Conservation (phyloP, 1,140 invertebrate genomes). For the Nomia melanderi region DNA sequence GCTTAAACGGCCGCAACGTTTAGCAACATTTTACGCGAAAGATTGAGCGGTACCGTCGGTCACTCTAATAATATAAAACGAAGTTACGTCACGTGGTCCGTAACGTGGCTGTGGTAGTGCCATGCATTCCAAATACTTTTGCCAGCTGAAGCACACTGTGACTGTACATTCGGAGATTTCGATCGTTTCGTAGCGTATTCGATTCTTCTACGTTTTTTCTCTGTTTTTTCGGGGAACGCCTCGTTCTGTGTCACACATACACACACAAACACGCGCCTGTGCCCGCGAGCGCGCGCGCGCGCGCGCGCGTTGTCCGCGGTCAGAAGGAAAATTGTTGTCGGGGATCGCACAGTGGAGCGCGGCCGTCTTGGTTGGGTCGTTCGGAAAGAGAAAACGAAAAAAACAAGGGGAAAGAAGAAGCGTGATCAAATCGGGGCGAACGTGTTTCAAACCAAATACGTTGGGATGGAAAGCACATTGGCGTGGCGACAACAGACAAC, state of each 20-base stretch:
- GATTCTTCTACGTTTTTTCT: constrained; percentile 32
- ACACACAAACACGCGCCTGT: too few relatives aligned
- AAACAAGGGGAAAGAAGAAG: too few relatives aligned
- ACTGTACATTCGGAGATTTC: constrained; percentile 43
- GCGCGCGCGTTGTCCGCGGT: background rate
- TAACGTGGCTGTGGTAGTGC: constrained; percentile 61
- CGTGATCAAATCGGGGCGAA: constrained; percentile 16
- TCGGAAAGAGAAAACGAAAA: too few relatives aligned
- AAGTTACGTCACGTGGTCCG: constrained; percentile 49
- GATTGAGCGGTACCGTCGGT: constrained; percentile 41
- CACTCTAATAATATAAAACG: constrained; percentile 51
- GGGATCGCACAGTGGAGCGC: background rate
- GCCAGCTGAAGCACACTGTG: constrained; percentile 38
- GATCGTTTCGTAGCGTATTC: constrained; percentile 44
- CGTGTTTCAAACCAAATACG: constrained; percentile 35
- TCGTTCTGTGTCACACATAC: constrained; percentile 15
- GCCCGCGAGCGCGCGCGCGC: too few relatives aligned
- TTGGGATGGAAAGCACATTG: background rate
- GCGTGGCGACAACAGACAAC: constrained; percentile 8
- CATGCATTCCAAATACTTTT: constrained; percentile 69
- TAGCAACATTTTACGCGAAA: constrained; percentile 41
- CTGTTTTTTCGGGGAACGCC: constrained; percentile 19
- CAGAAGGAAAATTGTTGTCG: background rate
- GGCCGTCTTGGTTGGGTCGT: too few relatives aligned
- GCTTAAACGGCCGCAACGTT: background rate